Base-by-base conservation (phyloP, 1,140 invertebrate genomes). In the Euura lappo region DNA sequence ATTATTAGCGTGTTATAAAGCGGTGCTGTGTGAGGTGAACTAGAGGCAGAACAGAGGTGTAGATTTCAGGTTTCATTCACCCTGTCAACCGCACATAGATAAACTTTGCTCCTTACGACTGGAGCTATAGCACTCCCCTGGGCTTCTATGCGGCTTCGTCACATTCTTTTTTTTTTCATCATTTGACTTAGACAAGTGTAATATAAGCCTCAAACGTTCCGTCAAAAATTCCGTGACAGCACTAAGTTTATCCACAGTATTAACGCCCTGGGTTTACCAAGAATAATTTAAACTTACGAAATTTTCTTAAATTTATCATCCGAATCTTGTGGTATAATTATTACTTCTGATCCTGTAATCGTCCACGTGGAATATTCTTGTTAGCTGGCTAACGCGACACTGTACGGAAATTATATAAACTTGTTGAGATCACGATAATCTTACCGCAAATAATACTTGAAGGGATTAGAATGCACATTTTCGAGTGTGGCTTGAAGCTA, bases 1-100 rank as follows among this genome's bases (percentile, higher is more conserved):
- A 68, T 78, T 76, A 79, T 79, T 78, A 75, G 75, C 71, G 71
- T 78, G 75, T 71, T 71, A 77, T 77, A 64, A 66, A 68, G 28
- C 28, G 10, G 66, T 3, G 11, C 10, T n/a, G 28, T 28, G 28
- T 42, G 66, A 8, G 66, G 51, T 28, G 66, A 42, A 68, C 66
- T 68, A 3, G 66, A 11, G 13, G 66, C 5, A 28, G 28, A 44
- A 68, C 42, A 68, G 66, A 68, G 66, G 11, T 68, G 66, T 68
- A 68, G 66, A 68, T 68, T 68, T 68, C 66, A 68, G 66, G 28
- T 44, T 68, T 68, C 66, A 44, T 68, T 68, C 66, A 68, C 66
- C 66, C 66, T 68, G 66, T 68, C 66, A 68, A 10, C 3, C 66
- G 28, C 66, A 6, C 8, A 42, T 8, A 28, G 66, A 68, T 68